phyloP scores from a whole-genome alignment of 2,113 vertebrate species.

The Philantomba maxwellii region DNA sequence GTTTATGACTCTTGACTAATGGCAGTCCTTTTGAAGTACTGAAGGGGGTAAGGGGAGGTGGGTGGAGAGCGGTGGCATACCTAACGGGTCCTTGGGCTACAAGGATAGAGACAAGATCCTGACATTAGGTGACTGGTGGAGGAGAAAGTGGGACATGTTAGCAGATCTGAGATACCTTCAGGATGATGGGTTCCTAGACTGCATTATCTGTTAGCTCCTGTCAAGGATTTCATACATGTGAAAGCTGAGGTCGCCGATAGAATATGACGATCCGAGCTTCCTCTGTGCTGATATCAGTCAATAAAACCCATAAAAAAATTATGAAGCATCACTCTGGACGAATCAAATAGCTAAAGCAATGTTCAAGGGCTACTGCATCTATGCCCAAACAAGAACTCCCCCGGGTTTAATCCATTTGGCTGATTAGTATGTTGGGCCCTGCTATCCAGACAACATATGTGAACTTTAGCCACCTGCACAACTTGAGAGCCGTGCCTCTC shows the following conservation, averaged over 20 bases:
- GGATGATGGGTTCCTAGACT: background rate
- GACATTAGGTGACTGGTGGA: background rate
- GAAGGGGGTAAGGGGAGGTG: background rate
- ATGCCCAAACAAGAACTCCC: background rate
- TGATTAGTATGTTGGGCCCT: background rate
- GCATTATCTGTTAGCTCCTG: background rate
- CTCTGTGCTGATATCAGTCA: background rate
- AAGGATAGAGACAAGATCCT: background rate
- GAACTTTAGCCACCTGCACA: background rate
- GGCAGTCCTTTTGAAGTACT: background rate
- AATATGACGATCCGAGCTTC: background rate
- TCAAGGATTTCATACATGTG: background rate
- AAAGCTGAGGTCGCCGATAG: background rate
- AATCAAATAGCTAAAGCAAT: constrained; percentile 15
- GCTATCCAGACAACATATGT: background rate
- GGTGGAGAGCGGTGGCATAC: background rate
- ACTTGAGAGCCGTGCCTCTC: background rate
- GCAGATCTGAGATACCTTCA: background rate
- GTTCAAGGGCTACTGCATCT: background rate
- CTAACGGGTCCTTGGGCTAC: background rate
- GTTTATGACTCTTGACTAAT: background rate
- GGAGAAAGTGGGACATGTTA: background rate
- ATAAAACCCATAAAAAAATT: background rate
- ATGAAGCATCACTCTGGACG: background rate
- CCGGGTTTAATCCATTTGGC: background rate